Base-by-base conservation (phyloP, 2,888 invertebrate species). In the Drosophila ezoana region DNA sequence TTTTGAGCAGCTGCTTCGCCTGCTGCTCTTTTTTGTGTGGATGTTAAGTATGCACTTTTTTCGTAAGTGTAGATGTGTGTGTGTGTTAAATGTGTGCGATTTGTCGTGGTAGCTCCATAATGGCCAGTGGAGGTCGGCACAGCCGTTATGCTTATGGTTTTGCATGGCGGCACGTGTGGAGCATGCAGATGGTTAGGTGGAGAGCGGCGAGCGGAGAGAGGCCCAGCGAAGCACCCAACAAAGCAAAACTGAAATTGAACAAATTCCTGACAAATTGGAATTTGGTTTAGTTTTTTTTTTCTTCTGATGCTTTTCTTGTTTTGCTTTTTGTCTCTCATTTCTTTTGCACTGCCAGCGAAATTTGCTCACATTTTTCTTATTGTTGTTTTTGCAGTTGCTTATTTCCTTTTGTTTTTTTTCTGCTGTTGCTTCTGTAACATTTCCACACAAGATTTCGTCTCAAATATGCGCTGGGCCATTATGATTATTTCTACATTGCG, bases 211-310 rank as follows among this genome's bases (percentile, higher is more conserved):
- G 13, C 18, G n/a, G 3, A 14, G 13, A 3, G 18, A 32, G 33
- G 16, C 52, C 4, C 18, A 52, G 49, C 68, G 71, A 71, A 70
- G 53, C 76, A 53, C 67, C 73, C 62, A 68, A 63, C 83, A 82
- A 85, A 80, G 82, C 84, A 82, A 83, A 90, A 90, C 88, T 89
- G 76, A 90, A 90, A 90, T 90, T 90, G 90, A 90, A 90, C 90
- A 89, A 90, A 90, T 90, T 90, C 90, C 90, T 89, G 89, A 90
- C 90, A 90, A 90, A 90, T 90, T 90, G 90, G 90, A 90, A 89
- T 89, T 90, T 90, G 89, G 88, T 87, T 87, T 87, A 86, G 86
- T 89, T 89, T 87, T 88, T 79, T 76, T 66, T 79, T 59, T 49
- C 32, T 59, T 49, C 44, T 23, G 28, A 48, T 61, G 28, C 23